Base-by-base conservation (phyloP, 2,888 invertebrate genomes). In the Unio pictorum region DNA sequence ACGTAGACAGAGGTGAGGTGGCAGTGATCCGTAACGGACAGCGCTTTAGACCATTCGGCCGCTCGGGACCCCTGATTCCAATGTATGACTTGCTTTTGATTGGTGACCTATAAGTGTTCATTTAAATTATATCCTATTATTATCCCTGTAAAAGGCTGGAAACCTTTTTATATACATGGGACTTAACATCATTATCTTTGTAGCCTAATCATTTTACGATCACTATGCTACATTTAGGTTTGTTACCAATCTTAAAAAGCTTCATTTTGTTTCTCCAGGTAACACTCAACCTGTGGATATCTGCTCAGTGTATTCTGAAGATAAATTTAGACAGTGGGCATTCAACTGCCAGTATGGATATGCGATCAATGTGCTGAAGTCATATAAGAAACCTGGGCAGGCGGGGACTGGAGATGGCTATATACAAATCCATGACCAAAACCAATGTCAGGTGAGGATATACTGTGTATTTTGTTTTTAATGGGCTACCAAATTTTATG, bases 281-380 rank as follows among this genome's bases (percentile, higher is more conserved):
- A 72, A 84, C 72, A 78, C 60, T 63, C 69, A 68, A 3, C 72
- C 76, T 23, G 81, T 84, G 15, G 88, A 89, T 75, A 73, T 89
- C 1, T 81, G 83, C 28, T 84, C 87, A 3, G 75, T 86, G 7
- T 84, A 78, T 71, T 68, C 76, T 30, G 81, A 84, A 4, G 87
- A 87, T 55, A 83, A 82, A 60, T 82, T 87, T 64, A 61, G 76
- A 45, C 78, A 79, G n/a, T 89, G 87, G 86, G 83, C 81, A 20
- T 88, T 88, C 76, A 86, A 86, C 69, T 78, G 81, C 61, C 88
- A 88, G 68, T 88, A 88, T 69, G 88, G 89, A 0, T 89, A 87
- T 81, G 85, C 81, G 61, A 87, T 87, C 45, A 87, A 83, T 76
- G 82, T 88, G 7, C 77, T 87, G 28, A 75, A 74, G 30, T 85